Evolutionary conservation across 2,888 invertebrate genomes (phyloP).

Genomic region (Orthosia incerta): DNA sequence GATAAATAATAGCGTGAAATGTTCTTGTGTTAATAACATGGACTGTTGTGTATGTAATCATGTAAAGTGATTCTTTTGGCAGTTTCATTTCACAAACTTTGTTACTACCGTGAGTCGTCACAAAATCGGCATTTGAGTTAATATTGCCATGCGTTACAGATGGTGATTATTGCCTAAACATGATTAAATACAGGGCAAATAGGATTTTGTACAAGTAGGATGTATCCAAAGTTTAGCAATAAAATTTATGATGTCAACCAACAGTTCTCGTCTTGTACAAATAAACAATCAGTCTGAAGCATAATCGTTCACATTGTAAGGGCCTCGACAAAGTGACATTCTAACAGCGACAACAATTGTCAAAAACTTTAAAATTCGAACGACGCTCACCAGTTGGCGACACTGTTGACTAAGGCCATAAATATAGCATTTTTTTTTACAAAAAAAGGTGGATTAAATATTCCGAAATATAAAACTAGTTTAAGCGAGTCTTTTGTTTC

Average conservation of each 20-base stretch:
- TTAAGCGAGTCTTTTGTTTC: no score
- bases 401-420: no score
- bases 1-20: constrained; percentile 1
- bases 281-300: not conserved
- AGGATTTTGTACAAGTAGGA: constrained; percentile 1
- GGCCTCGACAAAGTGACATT: not conserved
- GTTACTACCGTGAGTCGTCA: constrained; percentile 9
- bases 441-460: no score
- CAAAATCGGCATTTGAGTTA: not conserved
- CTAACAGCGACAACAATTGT: not conserved
- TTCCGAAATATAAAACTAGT: no score
- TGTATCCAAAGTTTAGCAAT: constrained; percentile 5
- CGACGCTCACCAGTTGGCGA: not conserved
- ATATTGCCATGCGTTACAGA: constrained; percentile 16
- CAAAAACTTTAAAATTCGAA: not conserved
- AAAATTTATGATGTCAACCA: not conserved
- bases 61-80: constrained; percentile 33
- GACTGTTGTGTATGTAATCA: not conserved
- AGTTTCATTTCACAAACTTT: constrained; percentile 43
- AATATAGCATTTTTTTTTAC: no score
- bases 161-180: constrained; percentile 4
- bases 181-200: not conserved
- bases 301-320: not conserved
- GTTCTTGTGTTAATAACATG: not conserved
- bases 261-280: constrained; percentile 8